Evolutionary conservation across 2,888 invertebrate genomes (phyloP), one percentile per base, ranked within the genome.

Genomic region (Dinocampus coccinellae): DNA sequence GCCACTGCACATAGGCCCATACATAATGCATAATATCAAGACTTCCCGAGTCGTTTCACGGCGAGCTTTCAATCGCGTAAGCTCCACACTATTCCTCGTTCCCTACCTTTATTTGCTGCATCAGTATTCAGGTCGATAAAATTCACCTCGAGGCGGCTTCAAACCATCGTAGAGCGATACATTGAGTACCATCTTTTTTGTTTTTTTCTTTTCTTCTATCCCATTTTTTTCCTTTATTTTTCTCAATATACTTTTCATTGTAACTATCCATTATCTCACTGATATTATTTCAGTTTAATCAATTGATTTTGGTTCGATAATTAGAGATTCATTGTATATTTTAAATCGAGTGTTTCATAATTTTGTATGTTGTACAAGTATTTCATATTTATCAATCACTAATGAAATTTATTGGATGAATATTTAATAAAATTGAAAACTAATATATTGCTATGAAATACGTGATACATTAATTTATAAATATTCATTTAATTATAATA

Each of bases 11-110:
- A 47, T 79, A 79, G 81, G 78, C 80, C 79, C 81, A 85, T 85
- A 83, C 83, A 85, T 84, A 84, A 85, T 85, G 82, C 84, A 85
- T 83, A 82, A 81, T 81, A 82, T 83, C 80, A 79, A 82, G 84
- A 83, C 81, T 82, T 80, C 77, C 80, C 79, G 77, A 82, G 82
- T 82, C 84, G 84, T 84, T 84, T 80, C 80, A 81, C 80, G 79
- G 82, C 82, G 82, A 84, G 85, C 83, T 85, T 84, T 84, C 84
- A 85, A 85, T 85, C 81, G 84, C 77, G 74, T 76, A 77, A 81
- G 80, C 81, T 76, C 78, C 74, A 73, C 73, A 66, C 69, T 66
- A 70, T 68, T 58, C 69, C 67, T 62, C 72, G n/a, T 73, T 68
- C 61, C 73, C 72, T 67, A 74, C 73, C 76, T 74, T n/a, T 68